Evolutionary conservation across 2,113 vertebrate genomes (phyloP).

Genomic region (Melanotaenia duboulayi): DNA sequence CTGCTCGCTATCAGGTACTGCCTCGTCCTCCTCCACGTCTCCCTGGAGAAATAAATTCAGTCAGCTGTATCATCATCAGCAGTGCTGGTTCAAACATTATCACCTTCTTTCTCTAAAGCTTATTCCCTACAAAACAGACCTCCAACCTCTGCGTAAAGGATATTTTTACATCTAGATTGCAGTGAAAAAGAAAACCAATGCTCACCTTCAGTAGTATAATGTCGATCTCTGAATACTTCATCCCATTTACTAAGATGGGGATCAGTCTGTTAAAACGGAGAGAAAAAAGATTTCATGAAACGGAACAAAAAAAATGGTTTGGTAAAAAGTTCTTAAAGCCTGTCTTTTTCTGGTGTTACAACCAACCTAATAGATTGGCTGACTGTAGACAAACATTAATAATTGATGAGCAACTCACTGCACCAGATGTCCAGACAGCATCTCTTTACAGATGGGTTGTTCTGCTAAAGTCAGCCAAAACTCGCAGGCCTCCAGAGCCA

Average conservation of each 20-base stretch:
- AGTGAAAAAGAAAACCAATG: background rate
- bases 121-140: too few relatives aligned
- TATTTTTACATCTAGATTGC: background rate
- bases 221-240: conserved; percentile 97
- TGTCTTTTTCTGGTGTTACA: too few relatives aligned
- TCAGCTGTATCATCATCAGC: background rate
- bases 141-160: too few relatives aligned
- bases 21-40: conserved; percentile 94
- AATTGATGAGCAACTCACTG: conserved; percentile 84
- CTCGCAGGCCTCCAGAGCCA: conserved; percentile 95
- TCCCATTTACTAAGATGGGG: conserved; percentile 93
- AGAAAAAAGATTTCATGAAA: background rate
- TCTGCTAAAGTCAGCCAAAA: conserved; percentile 97
- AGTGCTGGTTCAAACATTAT: background rate
- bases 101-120: background rate
- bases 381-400: background rate
- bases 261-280: conserved; percentile 81
- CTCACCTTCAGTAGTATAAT: conserved; percentile 94
- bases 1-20: conserved; percentile 92
- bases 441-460: conserved; percentile 96
- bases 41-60: conserved; percentile 79
- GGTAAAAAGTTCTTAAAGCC: too few relatives aligned
- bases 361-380: too few relatives aligned
- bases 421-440: conserved; percentile 89
- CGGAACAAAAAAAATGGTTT: too few relatives aligned